Percentiles rank a stretch among this genome's conserved stretches.
phyloP scores from a whole-genome alignment of 2,888 invertebrate species.

The Melitaea athalia region DNA sequence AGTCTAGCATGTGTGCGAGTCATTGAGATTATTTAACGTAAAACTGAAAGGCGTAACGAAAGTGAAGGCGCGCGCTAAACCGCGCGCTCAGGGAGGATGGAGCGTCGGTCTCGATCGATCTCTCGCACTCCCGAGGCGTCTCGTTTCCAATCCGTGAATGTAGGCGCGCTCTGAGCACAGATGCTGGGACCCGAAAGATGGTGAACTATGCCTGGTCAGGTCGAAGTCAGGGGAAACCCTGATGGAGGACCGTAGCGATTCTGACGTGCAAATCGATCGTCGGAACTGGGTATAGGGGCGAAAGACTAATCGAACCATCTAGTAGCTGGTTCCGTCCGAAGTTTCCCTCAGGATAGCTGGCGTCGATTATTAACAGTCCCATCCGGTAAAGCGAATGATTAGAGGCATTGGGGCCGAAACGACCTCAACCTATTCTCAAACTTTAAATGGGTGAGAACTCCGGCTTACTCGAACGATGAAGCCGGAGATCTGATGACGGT shows the following conservation, averaged over 20 bases:
- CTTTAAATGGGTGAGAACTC: slow-evolving; percentile 88
- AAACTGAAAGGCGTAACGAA: no score
- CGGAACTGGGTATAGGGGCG: no score
- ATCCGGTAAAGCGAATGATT: slow-evolving; percentile 90
- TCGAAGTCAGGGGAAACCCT: slow-evolving; percentile 86
- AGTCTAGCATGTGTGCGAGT: no score
- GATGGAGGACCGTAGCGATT: slow-evolving; percentile 83
- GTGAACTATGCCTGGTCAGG: slow-evolving; percentile 88
- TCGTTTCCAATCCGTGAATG: slow-evolving; percentile 67
- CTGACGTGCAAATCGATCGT: no score
- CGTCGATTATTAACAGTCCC: slow-evolving; percentile 76
- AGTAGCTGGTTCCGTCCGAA: no score
- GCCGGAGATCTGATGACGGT: no score
- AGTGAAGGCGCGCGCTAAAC: slow-evolving; percentile 67
- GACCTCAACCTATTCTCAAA: slow-evolving; percentile 89
- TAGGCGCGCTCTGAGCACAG: slow-evolving; percentile 84
- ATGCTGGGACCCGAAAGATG: slow-evolving; percentile 87
- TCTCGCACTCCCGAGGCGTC: slow-evolving; percentile 83
- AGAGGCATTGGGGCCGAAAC: slow-evolving; percentile 86
- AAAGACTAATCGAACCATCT: no score
- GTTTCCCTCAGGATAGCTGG: slow-evolving; percentile 82
- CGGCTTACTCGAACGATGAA: no score
- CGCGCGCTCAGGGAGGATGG: slow-evolving; percentile 71
- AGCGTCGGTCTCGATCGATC: slow-evolving; percentile 58
- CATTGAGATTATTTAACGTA: no score